Conservation (phyloP, 2,797 vertebrate genomes). For the Ctenosaura bakeri region DNA sequence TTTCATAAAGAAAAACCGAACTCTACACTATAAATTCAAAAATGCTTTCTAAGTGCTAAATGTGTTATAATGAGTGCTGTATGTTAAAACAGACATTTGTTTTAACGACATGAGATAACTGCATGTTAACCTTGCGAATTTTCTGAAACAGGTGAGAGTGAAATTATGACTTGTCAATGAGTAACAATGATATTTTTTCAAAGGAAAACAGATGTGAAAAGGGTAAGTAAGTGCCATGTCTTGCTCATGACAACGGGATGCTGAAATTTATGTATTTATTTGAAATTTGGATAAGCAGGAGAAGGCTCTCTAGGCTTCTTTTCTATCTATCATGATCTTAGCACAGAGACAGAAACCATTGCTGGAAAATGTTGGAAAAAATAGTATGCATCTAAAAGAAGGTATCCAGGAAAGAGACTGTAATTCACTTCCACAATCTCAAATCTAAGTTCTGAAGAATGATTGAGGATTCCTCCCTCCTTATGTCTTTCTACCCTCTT, state of each 20-base stretch:
- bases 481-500: not conserved
- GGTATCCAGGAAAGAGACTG: not conserved
- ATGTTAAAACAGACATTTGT: not conserved
- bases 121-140: not conserved
- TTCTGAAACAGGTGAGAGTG: not conserved
- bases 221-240: slow-evolving; percentile 45
- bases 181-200: slow-evolving; percentile 17
- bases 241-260: slow-evolving; percentile 51
- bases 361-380: not conserved
- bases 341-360: slow-evolving; percentile 40
- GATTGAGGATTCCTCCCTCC: too few species aligned
- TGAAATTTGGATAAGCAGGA: slow-evolving; percentile 6
- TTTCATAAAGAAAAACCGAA: not conserved
- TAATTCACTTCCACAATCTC: not conserved
- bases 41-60: not conserved
- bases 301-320: slow-evolving; percentile 43
- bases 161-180: slow-evolving; percentile 17
- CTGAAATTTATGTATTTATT: not conserved
- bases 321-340: slow-evolving; percentile 28
- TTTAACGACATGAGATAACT: not conserved
- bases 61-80: not conserved
- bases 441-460: not conserved
- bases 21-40: slow-evolving; percentile 21
- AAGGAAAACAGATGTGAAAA: slow-evolving; percentile 36
- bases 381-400: not conserved